Conservation (phyloP, 2,113 vertebrate species). For the Gallinago paraguaiae region DNA sequence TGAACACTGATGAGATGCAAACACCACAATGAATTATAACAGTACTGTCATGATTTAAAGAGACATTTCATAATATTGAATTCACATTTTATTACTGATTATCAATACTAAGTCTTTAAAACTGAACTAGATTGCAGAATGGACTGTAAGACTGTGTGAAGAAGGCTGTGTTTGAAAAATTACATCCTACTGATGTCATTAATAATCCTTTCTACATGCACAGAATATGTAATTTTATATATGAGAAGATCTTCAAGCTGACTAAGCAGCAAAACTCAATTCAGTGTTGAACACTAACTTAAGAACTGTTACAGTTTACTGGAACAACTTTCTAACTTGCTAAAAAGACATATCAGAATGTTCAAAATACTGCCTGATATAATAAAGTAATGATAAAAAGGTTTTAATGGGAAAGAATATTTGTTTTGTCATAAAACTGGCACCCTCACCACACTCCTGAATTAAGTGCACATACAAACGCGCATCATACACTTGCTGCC, state of each 20-base stretch:
- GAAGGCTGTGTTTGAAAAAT: background rate
- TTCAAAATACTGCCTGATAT: background rate
- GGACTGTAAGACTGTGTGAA: background rate
- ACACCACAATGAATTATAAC: background rate
- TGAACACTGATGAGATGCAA: background rate
- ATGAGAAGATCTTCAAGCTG: background rate
- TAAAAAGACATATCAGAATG: background rate
- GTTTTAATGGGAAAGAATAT: background rate
- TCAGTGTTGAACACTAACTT: background rate
- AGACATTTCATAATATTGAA: background rate
- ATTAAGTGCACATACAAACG: background rate
- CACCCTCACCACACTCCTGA: background rate
- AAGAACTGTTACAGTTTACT: background rate
- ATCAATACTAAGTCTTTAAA: background rate
- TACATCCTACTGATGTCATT: background rate
- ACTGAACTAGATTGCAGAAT: background rate
- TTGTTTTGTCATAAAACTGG: background rate
- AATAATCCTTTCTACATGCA: background rate
- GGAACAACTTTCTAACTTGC: background rate
- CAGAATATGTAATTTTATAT: fast-evolving
- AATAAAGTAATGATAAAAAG: background rate
- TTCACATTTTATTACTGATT: background rate
- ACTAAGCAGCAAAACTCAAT: background rate
- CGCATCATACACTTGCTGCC: background rate
- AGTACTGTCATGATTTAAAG: background rate